Conservation (phyloP, 2,113 vertebrate genomes). For the Dasyprocta punctata region DNA sequence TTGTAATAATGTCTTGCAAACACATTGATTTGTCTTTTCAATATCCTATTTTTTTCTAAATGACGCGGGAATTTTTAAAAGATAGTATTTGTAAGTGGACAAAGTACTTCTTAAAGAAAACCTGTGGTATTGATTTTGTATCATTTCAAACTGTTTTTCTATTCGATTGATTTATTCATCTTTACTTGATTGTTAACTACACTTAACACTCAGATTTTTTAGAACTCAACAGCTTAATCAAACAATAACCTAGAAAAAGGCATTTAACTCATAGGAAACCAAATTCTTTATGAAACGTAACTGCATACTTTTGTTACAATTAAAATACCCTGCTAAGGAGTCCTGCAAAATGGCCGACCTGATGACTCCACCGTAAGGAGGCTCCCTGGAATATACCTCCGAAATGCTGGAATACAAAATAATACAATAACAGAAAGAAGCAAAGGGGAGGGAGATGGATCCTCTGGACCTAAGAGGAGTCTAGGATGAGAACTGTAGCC, state of each 20-base stretch:
- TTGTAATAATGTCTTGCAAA: background rate
- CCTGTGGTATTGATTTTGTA: background rate
- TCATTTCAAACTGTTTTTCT: background rate
- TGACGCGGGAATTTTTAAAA: background rate
- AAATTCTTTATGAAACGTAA: background rate
- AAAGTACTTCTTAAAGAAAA: constrained; percentile 2
- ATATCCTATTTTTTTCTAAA: background rate
- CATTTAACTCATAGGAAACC: background rate
- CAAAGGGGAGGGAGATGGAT: too few relatives aligned
- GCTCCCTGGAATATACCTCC: too few relatives aligned
- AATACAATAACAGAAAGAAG: too few relatives aligned
- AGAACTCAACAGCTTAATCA: background rate
- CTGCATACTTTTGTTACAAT: background rate
- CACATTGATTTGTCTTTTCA: background rate
- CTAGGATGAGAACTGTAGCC: too few relatives aligned
- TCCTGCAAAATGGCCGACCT: too few relatives aligned
- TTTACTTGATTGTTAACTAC: background rate
- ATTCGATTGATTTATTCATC: background rate
- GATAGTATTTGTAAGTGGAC: background rate
- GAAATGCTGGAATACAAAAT: too few relatives aligned
- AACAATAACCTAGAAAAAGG: constrained; percentile 35
- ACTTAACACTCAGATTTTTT: background rate
- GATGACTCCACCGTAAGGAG: too few relatives aligned
- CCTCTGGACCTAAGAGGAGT: too few relatives aligned
- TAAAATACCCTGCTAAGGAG: background rate